phyloP scores from a whole-genome alignment of 2,113 vertebrate species.

The Onychostoma macrolepis region DNA sequence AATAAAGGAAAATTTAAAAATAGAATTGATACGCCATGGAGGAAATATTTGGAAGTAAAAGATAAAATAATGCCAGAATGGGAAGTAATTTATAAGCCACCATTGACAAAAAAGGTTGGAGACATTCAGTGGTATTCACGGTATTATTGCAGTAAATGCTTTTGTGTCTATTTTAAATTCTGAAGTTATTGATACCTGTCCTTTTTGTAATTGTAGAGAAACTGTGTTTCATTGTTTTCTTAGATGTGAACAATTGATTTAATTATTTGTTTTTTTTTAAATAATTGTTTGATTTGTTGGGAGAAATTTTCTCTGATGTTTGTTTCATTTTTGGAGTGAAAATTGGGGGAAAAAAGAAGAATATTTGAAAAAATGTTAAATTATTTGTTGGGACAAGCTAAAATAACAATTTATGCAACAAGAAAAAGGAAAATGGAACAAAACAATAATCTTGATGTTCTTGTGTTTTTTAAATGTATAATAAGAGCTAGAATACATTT shows the following conservation, averaged over 20 bases:
- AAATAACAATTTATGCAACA: not conserved
- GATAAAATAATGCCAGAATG: not conserved
- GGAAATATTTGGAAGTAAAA: not conserved
- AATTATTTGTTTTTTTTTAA: not conserved
- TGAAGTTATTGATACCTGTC: not conserved
- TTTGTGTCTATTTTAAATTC: not conserved
- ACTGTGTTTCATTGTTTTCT: not conserved
- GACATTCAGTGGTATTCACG: not conserved
- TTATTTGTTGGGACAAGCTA: not conserved
- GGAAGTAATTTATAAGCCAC: not conserved
- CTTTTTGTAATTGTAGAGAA: not conserved
- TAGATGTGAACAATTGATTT: not conserved
- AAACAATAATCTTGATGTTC: not conserved
- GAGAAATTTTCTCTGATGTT: not conserved
- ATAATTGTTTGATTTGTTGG: not conserved
- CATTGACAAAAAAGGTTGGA: not conserved
- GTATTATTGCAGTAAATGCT: not conserved
- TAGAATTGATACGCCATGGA: not conserved
- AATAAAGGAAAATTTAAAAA: not conserved
- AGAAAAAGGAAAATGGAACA: not conserved
- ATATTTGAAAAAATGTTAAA: not conserved
- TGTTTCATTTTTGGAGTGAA: not conserved
- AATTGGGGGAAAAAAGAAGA: not conserved
- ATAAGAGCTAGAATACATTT: too few species aligned
- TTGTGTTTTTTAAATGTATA: too few species aligned